Conservation (phyloP, 2,113 vertebrate species). For the Neotragus pygmaeus region DNA sequence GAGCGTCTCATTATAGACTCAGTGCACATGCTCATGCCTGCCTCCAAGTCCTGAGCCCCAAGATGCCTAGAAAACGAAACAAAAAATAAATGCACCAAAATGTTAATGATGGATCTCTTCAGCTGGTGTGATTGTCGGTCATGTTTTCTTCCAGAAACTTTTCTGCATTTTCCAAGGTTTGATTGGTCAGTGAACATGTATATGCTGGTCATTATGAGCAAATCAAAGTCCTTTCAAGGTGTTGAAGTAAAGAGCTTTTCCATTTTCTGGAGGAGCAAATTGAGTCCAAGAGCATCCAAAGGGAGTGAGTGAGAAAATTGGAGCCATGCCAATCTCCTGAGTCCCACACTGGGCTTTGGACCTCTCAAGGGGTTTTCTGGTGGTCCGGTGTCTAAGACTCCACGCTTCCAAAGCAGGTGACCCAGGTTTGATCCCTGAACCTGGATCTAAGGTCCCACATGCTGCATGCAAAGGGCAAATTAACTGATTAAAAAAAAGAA, state of each 20-base stretch:
- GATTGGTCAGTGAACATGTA: background rate
- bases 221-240: background rate
- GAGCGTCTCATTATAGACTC: fast-evolving
- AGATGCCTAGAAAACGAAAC: background rate
- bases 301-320: background rate
- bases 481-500: background rate
- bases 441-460: fast-evolving
- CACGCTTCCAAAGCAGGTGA: background rate
- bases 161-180: background rate
- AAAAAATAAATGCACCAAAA: background rate
- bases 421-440: background rate
- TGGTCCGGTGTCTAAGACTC: background rate
- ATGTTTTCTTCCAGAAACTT: background rate
- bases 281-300: background rate
- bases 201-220: background rate
- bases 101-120: background rate
- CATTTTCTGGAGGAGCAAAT: background rate
- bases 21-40: fast-evolving
- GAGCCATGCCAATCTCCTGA: background rate
- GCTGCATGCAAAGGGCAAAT: background rate
- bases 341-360: background rate
- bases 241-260: background rate
- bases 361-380: no score
- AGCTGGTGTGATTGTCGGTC: background rate
- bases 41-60: no score